phyloP scores from a whole-genome alignment of 2,888 invertebrate species.

The Dryococelus australis region DNA sequence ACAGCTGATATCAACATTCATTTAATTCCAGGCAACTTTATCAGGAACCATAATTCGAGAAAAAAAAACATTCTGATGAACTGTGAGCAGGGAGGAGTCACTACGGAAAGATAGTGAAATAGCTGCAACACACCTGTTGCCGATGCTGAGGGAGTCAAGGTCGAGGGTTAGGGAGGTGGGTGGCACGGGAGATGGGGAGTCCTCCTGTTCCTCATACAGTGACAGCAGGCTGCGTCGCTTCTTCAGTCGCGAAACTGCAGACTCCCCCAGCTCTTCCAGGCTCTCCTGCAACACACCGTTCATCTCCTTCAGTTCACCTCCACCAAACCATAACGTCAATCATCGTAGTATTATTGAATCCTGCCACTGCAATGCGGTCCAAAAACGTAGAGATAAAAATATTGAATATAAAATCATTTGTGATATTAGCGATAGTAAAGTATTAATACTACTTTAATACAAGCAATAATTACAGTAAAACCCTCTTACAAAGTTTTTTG shows the following conservation, averaged over 20 bases:
- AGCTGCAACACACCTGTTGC: constrained; percentile 42
- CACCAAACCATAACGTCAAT: not conserved
- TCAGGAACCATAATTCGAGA: too few species aligned
- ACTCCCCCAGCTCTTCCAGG: constrained; percentile 50
- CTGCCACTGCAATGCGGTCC: too few species aligned
- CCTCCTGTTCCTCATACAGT: constrained; percentile 43
- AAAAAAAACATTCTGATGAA: not conserved
- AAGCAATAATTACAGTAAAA: too few species aligned
- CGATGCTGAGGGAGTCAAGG: constrained; percentile 48
- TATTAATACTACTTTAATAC: too few species aligned
- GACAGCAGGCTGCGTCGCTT: constrained; percentile 45
- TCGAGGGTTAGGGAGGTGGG: constrained; percentile 47
- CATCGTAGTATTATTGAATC: not conserved
- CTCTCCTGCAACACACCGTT: constrained; percentile 46
- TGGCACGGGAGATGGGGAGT: constrained; percentile 36
- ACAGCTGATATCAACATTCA: too few species aligned
- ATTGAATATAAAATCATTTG: too few species aligned
- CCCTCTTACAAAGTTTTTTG: too few species aligned
- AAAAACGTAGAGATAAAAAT: too few species aligned
- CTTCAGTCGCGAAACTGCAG: constrained; percentile 46
- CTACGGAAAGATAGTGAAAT: not conserved
- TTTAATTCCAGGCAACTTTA: too few species aligned
- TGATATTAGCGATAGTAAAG: too few species aligned
- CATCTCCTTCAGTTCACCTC: not conserved
- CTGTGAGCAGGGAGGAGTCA: too few species aligned